Base-by-base conservation (phyloP, 2,797 vertebrate genomes). In the Euphonia xanthogaster region DNA sequence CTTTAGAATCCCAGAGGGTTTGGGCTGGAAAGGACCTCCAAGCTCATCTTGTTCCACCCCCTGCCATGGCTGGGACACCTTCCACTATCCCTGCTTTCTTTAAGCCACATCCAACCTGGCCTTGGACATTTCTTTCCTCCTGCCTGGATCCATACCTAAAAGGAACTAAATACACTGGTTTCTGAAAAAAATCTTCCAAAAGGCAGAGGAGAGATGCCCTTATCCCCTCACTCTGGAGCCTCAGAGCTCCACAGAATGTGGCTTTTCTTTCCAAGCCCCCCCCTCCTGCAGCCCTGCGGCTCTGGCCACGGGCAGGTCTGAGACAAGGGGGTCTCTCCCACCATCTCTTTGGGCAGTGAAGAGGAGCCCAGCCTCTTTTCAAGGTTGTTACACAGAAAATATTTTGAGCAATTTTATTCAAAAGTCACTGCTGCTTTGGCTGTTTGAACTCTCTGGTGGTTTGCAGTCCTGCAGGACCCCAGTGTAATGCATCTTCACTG, bases 51-150 rank as follows among this genome's bases (percentile, higher is more conserved):
- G 0, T 63, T 11, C 42, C 37, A 48, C 4, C 3, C 22, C 19
- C 54, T 66, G 53, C 30, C 22, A 17, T 6, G 10, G 12, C 78
- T 30, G 57, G 42, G 50, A 44, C 86, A 62, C 6, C 12, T 57
- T 25, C 40, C 57, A 23, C n/a, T 5, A 3, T 1, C 22, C 10
- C 31, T 30, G 63, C 37, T 1, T 19, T 6, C 18, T 71, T 22
- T 39, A 51, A 63, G 18, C 10, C 17, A 24, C 0, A 0, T 19
- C 44, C 33, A 57, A 3, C 50, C 28, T 40, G n/a, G 14, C 28
- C 57, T 70, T 28, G 63, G 37, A 4, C 5, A 35, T 20, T 80
- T 54, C 37, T 57, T 74, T 88, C 37, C n/a, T 47, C 33, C 23
- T 28, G 7, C 35, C 16, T 55, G 45, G 15, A 53, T 50, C 54